Percentiles rank a stretch among this genome's conserved stretches.
These are phyloP conservation scores for Aelia acuminata DNA, from an alignment of 2,888 invertebrate genomes.

Conservation along the genomic window DNA sequence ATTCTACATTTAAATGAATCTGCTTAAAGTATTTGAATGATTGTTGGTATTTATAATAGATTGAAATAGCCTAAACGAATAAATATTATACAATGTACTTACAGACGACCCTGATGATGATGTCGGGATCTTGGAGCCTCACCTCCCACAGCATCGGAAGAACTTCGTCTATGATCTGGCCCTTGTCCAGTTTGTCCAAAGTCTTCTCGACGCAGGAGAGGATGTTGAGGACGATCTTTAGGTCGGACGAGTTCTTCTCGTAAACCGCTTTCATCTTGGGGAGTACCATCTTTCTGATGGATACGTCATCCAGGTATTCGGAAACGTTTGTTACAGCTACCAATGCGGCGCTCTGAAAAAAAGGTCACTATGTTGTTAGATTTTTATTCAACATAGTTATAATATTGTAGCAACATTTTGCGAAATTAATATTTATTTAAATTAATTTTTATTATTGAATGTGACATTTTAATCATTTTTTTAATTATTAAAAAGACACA, in stretches of 20 bases:
- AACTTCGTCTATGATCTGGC: constrained; percentile 90
- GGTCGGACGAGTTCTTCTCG: constrained; percentile 84
- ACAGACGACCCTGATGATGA: constrained; percentile 92
- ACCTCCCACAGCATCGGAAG: constrained; percentile 90
- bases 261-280: constrained; percentile 86
- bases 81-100: constrained; percentile 74
- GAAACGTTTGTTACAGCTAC: constrained; percentile 89
- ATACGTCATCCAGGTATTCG: constrained; percentile 86
- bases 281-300: constrained; percentile 84
- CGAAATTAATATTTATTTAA: too few relatives aligned
- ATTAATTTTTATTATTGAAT: too few relatives aligned
- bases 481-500: too few relatives aligned
- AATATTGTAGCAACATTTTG: too few relatives aligned
- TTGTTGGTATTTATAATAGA: too few relatives aligned
- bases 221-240: constrained; percentile 84
- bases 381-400: too few relatives aligned
- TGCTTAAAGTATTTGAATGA: too few relatives aligned
- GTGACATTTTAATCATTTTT: too few relatives aligned
- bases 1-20: too few relatives aligned
- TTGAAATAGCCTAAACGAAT: too few relatives aligned
- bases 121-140: constrained; percentile 88
- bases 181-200: constrained; percentile 86
- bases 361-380: too few relatives aligned
- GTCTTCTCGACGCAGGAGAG: constrained; percentile 86
- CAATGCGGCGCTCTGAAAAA: constrained; percentile 85